Conservation (phyloP, 2,113 vertebrate species). For the Actenoides lindsayi region DNA sequence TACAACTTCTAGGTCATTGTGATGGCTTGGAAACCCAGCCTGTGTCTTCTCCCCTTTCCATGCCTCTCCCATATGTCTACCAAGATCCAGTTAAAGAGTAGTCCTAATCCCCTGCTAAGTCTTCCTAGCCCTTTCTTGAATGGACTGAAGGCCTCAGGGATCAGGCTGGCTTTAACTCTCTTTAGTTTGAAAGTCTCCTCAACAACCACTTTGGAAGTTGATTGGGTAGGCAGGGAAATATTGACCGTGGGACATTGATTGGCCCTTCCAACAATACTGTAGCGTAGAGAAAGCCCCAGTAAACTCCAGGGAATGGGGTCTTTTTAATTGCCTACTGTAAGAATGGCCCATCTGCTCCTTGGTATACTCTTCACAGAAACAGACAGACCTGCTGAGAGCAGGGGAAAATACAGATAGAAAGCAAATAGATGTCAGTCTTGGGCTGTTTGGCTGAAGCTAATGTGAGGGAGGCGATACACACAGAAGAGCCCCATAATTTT, state of each 20-base stretch:
- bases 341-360: neutral
- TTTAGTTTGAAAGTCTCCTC: neutral
- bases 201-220: neutral
- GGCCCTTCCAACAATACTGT: neutral
- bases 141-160: neutral
- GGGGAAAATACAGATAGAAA: neutral
- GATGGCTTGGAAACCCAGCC: neutral
- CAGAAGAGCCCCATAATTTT: neutral
- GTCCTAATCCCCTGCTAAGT: neutral
- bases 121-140: neutral
- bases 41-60: neutral
- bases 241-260: fast-evolving
- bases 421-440: neutral
- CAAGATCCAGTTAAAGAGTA: neutral
- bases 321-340: neutral
- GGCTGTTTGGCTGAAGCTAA: neutral
- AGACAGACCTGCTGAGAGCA: neutral
- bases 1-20: neutral
- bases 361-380: neutral
- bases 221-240: neutral
- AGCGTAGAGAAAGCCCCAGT: neutral
- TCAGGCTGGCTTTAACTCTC: neutral
- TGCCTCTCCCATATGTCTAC: neutral
- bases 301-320: neutral
- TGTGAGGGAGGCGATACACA: neutral